A percentile compares a stretch with the other conserved stretches of the same genome.
Conservation (phyloP, 2,888 invertebrate species). For the Cantharis nigra region DNA sequence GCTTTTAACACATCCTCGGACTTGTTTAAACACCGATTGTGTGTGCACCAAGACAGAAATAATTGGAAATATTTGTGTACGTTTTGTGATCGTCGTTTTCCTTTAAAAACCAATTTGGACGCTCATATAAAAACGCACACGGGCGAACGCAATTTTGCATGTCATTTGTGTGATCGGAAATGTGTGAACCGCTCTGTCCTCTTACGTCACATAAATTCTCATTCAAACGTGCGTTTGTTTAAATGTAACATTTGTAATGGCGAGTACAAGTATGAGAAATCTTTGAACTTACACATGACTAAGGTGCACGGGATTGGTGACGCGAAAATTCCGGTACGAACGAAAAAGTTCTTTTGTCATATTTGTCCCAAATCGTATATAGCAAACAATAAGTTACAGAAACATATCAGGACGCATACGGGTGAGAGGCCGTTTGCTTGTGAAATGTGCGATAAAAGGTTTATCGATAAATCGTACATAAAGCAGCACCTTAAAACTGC, state of each 20-base stretch:
- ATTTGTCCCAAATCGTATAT: slow-evolving; percentile 47
- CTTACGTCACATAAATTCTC: slow-evolving; percentile 46
- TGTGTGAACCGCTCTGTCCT: slow-evolving; percentile 47
- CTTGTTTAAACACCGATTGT: slow-evolving; percentile 49
- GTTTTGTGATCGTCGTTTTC: slow-evolving; percentile 45
- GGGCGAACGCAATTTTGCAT: slow-evolving; percentile 47
- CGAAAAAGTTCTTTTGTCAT: slow-evolving; percentile 56
- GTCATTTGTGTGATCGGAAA: slow-evolving; percentile 47
- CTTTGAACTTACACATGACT: slow-evolving; percentile 60
- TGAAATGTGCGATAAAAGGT: slow-evolving; percentile 44
- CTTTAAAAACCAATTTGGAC: slow-evolving; percentile 48
- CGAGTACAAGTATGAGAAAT: slow-evolving; percentile 59
- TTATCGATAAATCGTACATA: slow-evolving; percentile 60
- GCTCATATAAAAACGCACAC: slow-evolving; percentile 49
- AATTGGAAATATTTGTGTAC: slow-evolving; percentile 49
- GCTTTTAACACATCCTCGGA: slow-evolving; percentile 51
- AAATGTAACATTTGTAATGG: slow-evolving; percentile 59
- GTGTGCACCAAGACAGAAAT: slow-evolving; percentile 46
- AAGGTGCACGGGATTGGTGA: slow-evolving; percentile 56
- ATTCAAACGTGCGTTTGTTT: slow-evolving; percentile 44
- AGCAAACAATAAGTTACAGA: slow-evolving; percentile 47
- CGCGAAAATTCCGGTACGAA: slow-evolving; percentile 57
- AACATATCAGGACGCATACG: slow-evolving; percentile 47
- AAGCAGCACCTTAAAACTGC: slow-evolving; percentile 60
- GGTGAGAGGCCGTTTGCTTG: slow-evolving; percentile 48